Evolutionary conservation across 1,140 invertebrate species (phyloP), one percentile per base, ranked within the genome.

Genomic region (Brachionus plicatilis): DNA sequence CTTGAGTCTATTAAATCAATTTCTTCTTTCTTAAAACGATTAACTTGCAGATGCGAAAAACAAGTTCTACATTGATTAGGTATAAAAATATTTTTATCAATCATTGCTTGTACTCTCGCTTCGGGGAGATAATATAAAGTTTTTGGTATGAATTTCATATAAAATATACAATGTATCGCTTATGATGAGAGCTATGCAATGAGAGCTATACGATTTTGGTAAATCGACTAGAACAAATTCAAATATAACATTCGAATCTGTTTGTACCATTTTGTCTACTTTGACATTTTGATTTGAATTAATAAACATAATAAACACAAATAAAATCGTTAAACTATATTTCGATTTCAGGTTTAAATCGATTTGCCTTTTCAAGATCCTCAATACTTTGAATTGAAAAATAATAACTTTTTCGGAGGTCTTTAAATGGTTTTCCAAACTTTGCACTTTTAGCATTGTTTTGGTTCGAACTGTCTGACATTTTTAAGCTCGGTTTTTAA

Each of bases 261-360:
- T 27, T 27, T 24, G 17, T 68, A 2, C 65, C 27, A 68, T 68
- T 68, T 68, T 68, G 1, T 68, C 65, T 27, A 6, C 1, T 1
- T 27, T 29, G 9, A 68, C 12, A 5, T 68, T 68, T 27, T 83
- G 91, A 91, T 79, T 89, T 86, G 29, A 29, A 29, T 29, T 29
- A 29, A 29, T 1, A 29, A 29, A 29, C 3, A 2, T 29, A 29
- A n/a, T n/a, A n/a, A n/a, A n/a, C 29, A 29, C 29, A 29, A 29
- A 29, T 76, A 29, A 68, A 47, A 47, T 47, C 5, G 9, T 9
- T 11, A 2, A 11, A 11, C 45, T 47, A 8, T 5, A 47, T 47
- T 47, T 47, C 45, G 45, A 47, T 3, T 89, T 90, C 87, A 29
- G 29, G 29, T 29, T 29, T 29, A 29, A 29, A 29, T 29, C 29